A percentile compares a stretch with the other conserved stretches of the same genome.
Conservation (phyloP, 2,113 vertebrate species). For the Notiomystis cincta region DNA sequence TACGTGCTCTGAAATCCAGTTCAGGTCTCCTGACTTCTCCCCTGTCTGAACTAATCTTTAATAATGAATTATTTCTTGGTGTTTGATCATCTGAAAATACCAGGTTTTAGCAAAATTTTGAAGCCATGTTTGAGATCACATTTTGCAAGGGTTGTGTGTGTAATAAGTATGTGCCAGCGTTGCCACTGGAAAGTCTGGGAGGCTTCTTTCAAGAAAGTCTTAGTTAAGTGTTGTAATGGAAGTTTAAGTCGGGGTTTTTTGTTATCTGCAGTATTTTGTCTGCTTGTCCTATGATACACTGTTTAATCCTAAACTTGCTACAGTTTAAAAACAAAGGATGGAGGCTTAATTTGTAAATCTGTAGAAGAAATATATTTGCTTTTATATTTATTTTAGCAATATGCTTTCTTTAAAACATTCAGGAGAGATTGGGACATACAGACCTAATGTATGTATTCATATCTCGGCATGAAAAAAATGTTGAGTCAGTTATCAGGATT, state of each 20-base stretch:
- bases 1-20: neutral
- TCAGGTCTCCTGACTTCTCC: neutral
- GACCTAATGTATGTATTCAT: neutral
- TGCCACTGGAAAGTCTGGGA: neutral
- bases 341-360: neutral
- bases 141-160: neutral
- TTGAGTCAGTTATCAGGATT: neutral
- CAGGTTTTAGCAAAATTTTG: neutral
- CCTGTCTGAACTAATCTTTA: neutral
- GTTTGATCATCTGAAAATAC: neutral
- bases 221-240: neutral
- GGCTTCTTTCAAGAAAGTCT: neutral
- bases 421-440: neutral
- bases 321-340: neutral
- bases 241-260: neutral
- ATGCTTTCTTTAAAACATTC: neutral
- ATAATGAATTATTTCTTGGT: neutral
- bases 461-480: neutral
- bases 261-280: neutral
- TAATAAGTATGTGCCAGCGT: neutral
- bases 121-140: fast-evolving
- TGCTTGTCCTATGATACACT: neutral
- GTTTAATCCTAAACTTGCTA: neutral
- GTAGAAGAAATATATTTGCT: neutral
- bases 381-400: neutral